phyloP scores from a whole-genome alignment of 2,888 invertebrate genomes.

The Sabellastarte sp. region DNA sequence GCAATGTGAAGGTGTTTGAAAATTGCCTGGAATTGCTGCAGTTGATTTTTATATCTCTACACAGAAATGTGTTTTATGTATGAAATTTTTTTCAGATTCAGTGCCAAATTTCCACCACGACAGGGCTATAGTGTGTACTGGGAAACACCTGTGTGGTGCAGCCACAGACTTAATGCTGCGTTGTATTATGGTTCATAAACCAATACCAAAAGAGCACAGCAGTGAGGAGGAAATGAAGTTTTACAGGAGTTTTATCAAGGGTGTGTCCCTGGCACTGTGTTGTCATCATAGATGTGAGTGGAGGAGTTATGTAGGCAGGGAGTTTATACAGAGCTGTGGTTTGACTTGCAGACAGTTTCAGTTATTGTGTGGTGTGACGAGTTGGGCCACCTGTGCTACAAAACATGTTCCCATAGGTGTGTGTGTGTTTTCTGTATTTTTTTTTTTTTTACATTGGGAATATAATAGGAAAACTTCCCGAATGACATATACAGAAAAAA shows the following conservation, averaged over 20 bases:
- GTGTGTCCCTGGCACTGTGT: slow-evolving; percentile 78
- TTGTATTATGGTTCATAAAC: background rate
- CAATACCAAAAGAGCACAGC: background rate
- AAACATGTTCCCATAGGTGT: background rate
- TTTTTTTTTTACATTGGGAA: no score
- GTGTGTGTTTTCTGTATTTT: no score
- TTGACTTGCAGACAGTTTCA: slow-evolving; percentile 68
- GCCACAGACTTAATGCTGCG: slow-evolving; percentile 65
- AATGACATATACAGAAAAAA: no score
- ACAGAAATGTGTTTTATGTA: no score
- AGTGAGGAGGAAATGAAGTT: background rate
- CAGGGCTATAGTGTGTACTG: slow-evolving; percentile 67
- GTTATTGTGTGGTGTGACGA: slow-evolving; percentile 76
- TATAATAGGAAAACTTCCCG: no score
- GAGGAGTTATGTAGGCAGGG: slow-evolving; percentile 70
- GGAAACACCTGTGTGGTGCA: slow-evolving; percentile 86
- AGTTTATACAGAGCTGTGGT: slow-evolving; percentile 63
- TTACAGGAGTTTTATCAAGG: no score
- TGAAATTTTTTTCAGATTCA: slow-evolving; percentile 34
- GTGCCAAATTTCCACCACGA: slow-evolving; percentile 36
- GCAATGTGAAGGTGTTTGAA: no score
- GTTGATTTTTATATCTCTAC: no score
- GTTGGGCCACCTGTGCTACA: slow-evolving; percentile 81
- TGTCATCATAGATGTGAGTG: slow-evolving; percentile 86
- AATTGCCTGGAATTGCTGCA: no score